Evolutionary conservation across 2,113 vertebrate species (phyloP), one percentile per base, ranked within the genome.

Genomic region (Chionis minor): DNA sequence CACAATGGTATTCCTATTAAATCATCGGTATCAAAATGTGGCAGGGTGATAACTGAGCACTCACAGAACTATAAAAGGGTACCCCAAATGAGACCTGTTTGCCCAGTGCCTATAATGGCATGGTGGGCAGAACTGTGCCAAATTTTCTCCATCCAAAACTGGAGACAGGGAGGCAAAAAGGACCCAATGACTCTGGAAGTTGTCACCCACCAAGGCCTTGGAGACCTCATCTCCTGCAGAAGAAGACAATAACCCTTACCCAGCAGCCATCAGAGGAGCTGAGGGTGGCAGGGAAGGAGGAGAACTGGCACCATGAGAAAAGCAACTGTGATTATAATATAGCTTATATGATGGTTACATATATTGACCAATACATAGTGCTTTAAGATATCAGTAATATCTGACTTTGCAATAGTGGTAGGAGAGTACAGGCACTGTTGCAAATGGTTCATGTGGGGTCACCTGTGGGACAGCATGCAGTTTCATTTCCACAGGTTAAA

Each of bases 61-160:
- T 73, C 33, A 73, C 27, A 80, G 45, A 12, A 7, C 26, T 56
- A 5, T 22, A 52, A 77, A 13, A 18, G 17, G 27, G 14, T 45
- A 61, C 7, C 21, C 33, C 61, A 56, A 89, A 63, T 9, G 44
- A 79, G 9, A 81, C 5, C 21, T 87, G 27, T 5, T 1, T 62
- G 22, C 33, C 20, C 69, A 38, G 47, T 32, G 33, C 20, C 26
- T 55, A 5, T 28, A 90, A 23, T 5, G 47, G 26, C 35, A 17
- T 0, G 0, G 14, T 11, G 10, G 13, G 22, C 38, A 75, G 28
- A 92, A 32, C 32, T 26, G 23, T 1, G 0, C 10, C 33, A 44
- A 33, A 17, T 72, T 82, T 69, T 55, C 38, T 72, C 23, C 30
- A 67, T 42, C 4, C 20, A 59, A 74, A 90, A 40, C 27, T 28